Conservation (phyloP, 2,797 vertebrate species). For the Brachymystax lenok region DNA sequence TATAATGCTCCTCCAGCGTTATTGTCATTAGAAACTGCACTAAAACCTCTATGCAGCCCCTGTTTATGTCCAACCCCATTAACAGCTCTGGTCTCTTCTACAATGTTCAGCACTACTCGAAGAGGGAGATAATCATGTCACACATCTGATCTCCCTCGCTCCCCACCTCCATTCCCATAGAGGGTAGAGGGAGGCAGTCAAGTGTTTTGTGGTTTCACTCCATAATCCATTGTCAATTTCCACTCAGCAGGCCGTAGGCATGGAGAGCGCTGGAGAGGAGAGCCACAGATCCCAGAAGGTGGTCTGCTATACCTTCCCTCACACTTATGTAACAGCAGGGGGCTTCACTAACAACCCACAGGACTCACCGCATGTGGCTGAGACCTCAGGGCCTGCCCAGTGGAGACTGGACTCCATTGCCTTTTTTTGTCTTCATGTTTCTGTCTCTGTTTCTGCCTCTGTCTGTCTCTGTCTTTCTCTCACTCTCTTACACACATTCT, state of each 20-base stretch:
- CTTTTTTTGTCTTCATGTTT: slow-evolving; percentile 5
- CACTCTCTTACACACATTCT: too few species aligned
- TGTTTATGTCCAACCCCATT: neutral
- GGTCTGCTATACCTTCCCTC: slow-evolving; percentile 47
- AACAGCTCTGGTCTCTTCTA: neutral
- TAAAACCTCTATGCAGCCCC: too few species aligned
- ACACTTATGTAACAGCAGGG: slow-evolving; percentile 44
- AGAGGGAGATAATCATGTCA: slow-evolving; percentile 21
- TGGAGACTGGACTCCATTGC: slow-evolving; percentile 38
- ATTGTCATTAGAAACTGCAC: neutral
- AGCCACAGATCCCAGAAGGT: slow-evolving; percentile 58
- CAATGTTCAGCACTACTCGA: neutral
- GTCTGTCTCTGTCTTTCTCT: too few species aligned
- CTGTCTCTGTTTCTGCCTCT: neutral
- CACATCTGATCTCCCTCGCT: slow-evolving; percentile 7
- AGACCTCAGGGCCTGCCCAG: slow-evolving; percentile 34
- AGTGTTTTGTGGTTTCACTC: slow-evolving; percentile 63
- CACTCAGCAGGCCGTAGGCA: slow-evolving; percentile 45
- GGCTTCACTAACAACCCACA: slow-evolving; percentile 49
- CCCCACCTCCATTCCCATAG: too few species aligned
- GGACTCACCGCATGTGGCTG: slow-evolving; percentile 37
- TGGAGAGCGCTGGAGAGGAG: slow-evolving; percentile 25
- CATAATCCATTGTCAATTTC: slow-evolving; percentile 56
- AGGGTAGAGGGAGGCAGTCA: slow-evolving; percentile 27
- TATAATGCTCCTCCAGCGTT: neutral